A percentile compares a stretch with the other conserved stretches of the same genome.
These are phyloP conservation scores for Aphaenogaster ashmeadi DNA, from an alignment of 1,140 invertebrate genomes.

Conservation along the genomic window DNA sequence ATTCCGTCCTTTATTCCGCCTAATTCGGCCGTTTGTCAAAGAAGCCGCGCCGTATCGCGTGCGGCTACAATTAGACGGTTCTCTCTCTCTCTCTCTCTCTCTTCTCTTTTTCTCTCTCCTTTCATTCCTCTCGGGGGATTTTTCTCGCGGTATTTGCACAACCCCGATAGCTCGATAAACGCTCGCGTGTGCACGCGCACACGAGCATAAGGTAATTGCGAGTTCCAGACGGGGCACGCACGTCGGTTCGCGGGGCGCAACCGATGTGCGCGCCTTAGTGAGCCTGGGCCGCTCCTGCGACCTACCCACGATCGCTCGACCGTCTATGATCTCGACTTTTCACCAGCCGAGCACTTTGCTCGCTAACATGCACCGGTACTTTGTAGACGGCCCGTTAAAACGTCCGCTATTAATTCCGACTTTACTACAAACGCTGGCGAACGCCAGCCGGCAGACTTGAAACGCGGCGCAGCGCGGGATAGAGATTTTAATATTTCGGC, in stretches of 20 bases:
- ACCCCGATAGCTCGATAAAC: slow-evolving; percentile 49
- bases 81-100: neutral
- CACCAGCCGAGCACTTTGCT: slow-evolving; percentile 27
- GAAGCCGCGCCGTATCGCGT: slow-evolving; percentile 11
- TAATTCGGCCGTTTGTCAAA: slow-evolving; percentile 36
- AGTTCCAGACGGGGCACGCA: slow-evolving; percentile 32
- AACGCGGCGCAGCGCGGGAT: neutral
- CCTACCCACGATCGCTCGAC: slow-evolving; percentile 22
- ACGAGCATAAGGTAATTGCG: slow-evolving; percentile 43
- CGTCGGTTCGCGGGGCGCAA: neutral
- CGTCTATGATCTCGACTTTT: slow-evolving; percentile 47
- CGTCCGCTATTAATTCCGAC: slow-evolving; percentile 55
- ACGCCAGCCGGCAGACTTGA: slow-evolving; percentile 1
- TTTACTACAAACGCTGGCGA: slow-evolving; percentile 55
- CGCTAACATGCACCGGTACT: slow-evolving; percentile 43
- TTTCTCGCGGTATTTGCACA: slow-evolving; percentile 48
- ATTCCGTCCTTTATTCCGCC: slow-evolving; percentile 7
- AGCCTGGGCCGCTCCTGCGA: slow-evolving; percentile 12
- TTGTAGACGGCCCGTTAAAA: slow-evolving; percentile 53
- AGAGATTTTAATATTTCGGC: neutral
- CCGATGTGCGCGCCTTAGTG: neutral
- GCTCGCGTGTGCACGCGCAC: slow-evolving; percentile 36
- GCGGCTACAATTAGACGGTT: slow-evolving; percentile 30
- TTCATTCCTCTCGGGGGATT: neutral
- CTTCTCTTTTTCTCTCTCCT: neutral